A percentile compares a stretch with the other conserved stretches of the same genome.
phyloP scores from a whole-genome alignment of 2,888 invertebrate genomes.

The Pyrocoelia pectoralis region DNA sequence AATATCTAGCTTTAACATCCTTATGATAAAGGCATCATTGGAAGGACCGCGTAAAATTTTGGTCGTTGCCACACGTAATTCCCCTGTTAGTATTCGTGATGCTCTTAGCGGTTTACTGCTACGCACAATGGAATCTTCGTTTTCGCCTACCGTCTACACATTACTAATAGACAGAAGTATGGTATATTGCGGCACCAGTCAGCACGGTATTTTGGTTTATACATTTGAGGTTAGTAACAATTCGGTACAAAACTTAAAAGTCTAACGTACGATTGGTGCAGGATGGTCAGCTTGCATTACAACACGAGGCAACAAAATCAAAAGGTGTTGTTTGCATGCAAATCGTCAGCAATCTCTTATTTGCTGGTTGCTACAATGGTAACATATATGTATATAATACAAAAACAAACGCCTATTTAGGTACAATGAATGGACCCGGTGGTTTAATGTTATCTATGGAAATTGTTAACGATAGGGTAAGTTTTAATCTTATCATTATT shows the following conservation, averaged over 20 bases:
- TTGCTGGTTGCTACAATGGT: conserved; percentile 82
- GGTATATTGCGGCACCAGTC: conserved; percentile 81
- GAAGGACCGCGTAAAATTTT: conserved; percentile 77
- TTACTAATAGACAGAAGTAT: conserved; percentile 72
- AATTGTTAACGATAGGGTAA: conserved; percentile 70
- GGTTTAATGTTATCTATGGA: conserved; percentile 77
- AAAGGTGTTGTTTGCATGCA: conserved; percentile 79
- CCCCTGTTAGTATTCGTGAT: conserved; percentile 75
- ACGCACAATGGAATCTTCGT: conserved; percentile 67
- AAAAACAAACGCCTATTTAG: conserved; percentile 63
- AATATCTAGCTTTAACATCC: conserved; percentile 67
- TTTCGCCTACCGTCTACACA: conserved; percentile 73
- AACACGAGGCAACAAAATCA: conserved; percentile 45
- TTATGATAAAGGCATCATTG: conserved; percentile 74
- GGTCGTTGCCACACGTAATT: conserved; percentile 74
- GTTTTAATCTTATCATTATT: no score
- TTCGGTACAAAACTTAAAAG: neutral
- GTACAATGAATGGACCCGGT: conserved; percentile 73
- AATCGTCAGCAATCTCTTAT: conserved; percentile 67
- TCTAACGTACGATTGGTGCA: conserved; percentile 49
- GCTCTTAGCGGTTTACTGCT: conserved; percentile 74
- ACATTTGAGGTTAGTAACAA: conserved; percentile 73
- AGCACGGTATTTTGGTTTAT: conserved; percentile 75
- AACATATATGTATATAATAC: conserved; percentile 76
- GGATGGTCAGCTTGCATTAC: conserved; percentile 68